Percentiles rank a stretch among this genome's conserved stretches.
Conservation (phyloP, 2,888 invertebrate species). For the Lasioglossum leucozonium region DNA sequence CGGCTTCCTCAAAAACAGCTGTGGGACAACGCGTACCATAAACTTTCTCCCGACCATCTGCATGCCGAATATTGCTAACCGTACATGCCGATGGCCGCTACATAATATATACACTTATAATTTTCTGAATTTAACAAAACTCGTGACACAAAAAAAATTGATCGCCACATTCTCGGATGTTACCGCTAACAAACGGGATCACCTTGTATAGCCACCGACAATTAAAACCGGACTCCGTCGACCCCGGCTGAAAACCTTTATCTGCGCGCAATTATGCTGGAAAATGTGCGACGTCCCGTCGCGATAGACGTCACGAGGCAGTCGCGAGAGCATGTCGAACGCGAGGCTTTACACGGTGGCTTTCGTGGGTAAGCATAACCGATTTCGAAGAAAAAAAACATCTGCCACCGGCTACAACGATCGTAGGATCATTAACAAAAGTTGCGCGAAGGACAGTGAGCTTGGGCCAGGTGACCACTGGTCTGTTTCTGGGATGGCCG, state of each 20-base stretch:
- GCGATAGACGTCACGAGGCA: neutral
- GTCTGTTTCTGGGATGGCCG: constrained; percentile 29
- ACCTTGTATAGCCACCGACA: neutral
- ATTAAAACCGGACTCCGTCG: neutral
- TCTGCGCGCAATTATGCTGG: neutral
- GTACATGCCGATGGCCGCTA: no score
- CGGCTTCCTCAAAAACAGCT: no score
- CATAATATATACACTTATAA: no score
- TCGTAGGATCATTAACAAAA: neutral
- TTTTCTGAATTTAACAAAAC: no score
- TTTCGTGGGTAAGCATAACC: neutral
- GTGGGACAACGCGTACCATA: no score
- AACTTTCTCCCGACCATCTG: no score
- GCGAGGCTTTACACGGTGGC: neutral
- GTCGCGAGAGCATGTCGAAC: neutral
- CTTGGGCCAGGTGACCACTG: neutral
- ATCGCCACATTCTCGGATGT: neutral
- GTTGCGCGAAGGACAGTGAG: constrained; percentile 26
- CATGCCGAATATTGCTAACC: no score
- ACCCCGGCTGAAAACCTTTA: neutral
- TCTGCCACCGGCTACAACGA: neutral
- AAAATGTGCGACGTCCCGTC: neutral
- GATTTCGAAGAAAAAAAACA: neutral
- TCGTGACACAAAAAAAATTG: no score
- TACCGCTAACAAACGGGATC: neutral